Evolutionary conservation across 2,113 vertebrate species (phyloP), one percentile per base, ranked within the genome.

Genomic region (Turnix velox): DNA sequence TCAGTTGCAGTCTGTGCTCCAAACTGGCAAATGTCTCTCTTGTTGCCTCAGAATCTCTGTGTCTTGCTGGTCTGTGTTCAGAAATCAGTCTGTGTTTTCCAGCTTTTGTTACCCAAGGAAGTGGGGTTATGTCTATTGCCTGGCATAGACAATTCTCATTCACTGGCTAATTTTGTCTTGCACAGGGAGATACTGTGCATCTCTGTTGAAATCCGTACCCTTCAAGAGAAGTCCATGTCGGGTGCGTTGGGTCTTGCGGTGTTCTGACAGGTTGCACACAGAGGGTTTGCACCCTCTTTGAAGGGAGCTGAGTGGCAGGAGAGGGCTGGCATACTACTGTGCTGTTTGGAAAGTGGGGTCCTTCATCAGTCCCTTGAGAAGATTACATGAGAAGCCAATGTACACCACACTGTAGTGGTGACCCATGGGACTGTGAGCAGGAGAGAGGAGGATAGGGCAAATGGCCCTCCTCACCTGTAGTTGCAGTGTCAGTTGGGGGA

Each of bases 261-360:
- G 35, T 18, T 28, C n/a, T 27, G 37, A 28, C 3, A 4, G 25
- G 11, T 33, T 4, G 8, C 19, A 2, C 27, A 6, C 6, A 1
- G 2, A 2, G 46, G 58, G 22, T 23, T 16, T 22, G 43, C n/a
- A 18, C 4, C n/a, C n/a, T n/a, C n/a, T n/a, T n/a, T n/a, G n/a
- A n/a, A 10, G 37, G 5, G 52, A 27, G 54, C 23, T 7, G 48
- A 12, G 46, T 4, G 18, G 28, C 18, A 15, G 35, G 12, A 8
- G 9, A 2, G 40, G 58, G 19, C n/a, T 12, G 28, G 39, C 33
- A 19, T 4, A 0, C 31, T 10, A 0, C 4, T 30, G 4, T 31
- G 43, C 84, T 31, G 10, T 37, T 28, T 45, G 59, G 28, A 11
- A 78, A 52, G 14, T 1, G 30, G 16, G n/a, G 12, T 62, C 7